phyloP scores from a whole-genome alignment of 2,113 vertebrate species.

The Brachypteracias leptosomus region DNA sequence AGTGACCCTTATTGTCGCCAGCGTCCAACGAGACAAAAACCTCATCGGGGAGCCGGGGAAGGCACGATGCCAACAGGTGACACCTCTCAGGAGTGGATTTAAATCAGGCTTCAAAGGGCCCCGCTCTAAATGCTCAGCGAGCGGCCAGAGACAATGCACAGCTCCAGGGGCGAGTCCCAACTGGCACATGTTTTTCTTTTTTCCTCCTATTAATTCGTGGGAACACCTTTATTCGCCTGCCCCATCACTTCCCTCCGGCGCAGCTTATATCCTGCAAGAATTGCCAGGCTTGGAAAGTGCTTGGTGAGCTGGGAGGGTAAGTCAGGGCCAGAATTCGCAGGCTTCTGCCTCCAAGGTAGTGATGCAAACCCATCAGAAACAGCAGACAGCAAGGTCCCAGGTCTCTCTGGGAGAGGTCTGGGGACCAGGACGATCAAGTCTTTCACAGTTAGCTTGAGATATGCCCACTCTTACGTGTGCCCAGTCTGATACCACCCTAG shows the following conservation, averaged over 20 bases:
- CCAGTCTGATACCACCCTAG: neutral
- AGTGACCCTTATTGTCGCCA: neutral
- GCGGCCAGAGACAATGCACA: neutral
- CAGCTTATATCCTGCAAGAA: neutral
- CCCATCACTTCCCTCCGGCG: neutral
- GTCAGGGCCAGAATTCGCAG: neutral
- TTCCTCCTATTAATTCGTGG: conserved; percentile 1
- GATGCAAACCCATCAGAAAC: neutral
- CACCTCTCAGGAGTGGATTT: neutral
- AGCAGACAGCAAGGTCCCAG: neutral
- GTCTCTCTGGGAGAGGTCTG: fast-evolving
- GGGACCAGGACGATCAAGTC: neutral
- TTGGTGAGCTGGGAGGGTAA: neutral
- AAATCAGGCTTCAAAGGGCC: neutral
- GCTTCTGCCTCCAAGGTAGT: neutral
- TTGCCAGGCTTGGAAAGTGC: neutral
- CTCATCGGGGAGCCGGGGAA: neutral
- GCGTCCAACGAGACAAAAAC: neutral
- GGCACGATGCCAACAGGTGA: neutral
- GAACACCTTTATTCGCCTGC: conserved; percentile 12
- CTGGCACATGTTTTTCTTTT: neutral
- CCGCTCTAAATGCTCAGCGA: neutral
- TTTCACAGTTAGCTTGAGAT: neutral
- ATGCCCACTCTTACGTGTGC: fast-evolving
- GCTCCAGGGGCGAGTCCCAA: neutral